A percentile compares a stretch with the other conserved stretches of the same genome.
Conservation (phyloP, 2,797 vertebrate genomes). For the Delichon dasypus region DNA sequence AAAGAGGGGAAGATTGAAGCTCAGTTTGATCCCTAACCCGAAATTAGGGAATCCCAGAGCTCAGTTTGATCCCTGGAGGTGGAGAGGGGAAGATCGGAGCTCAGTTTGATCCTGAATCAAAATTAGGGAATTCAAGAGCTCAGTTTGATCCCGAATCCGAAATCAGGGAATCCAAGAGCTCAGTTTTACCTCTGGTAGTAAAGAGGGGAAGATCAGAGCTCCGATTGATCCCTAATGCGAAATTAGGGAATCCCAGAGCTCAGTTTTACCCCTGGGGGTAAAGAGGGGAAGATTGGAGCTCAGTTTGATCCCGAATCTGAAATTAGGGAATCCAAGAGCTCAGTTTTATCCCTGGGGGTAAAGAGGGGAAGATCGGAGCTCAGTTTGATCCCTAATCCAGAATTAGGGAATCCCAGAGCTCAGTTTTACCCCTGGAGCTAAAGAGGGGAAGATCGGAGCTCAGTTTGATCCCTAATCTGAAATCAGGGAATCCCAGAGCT, state of each 20-base stretch:
- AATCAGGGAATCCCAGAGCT: too few species aligned
- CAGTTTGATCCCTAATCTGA: too few species aligned
- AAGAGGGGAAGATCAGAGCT: neutral
- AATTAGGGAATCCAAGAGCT: neutral
- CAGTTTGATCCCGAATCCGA: neutral
- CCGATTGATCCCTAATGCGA: too few species aligned
- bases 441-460: too few species aligned
- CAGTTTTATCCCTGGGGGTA: neutral
- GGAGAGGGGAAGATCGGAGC: neutral
- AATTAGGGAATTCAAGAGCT: neutral
- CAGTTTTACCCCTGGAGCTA: neutral
- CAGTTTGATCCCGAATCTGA: too few species aligned
- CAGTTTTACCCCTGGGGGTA: neutral
- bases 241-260: neutral
- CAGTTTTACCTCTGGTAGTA: neutral
- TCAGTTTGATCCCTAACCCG: too few species aligned
- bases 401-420: neutral
- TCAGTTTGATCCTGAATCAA: too few species aligned
- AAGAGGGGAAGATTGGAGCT: neutral
- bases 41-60: neutral
- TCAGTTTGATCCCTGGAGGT: neutral
- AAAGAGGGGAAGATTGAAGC: neutral
- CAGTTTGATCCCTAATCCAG: too few species aligned
- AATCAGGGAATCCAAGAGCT: neutral
- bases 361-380: neutral